Evolutionary conservation across 2,797 vertebrate species (phyloP).

Genomic region (Silurus aristotelis): DNA sequence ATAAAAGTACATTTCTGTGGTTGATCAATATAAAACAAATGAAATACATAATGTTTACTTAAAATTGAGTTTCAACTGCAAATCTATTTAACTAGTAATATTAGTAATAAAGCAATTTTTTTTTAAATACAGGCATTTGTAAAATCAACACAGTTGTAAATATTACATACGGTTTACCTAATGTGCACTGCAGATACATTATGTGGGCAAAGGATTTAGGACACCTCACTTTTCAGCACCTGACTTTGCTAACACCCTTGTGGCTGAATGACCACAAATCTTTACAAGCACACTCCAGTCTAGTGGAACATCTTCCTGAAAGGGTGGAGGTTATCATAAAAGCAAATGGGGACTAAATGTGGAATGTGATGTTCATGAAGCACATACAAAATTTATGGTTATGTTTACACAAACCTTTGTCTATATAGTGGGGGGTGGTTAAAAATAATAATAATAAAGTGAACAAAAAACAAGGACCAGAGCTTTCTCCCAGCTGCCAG

Average conservation of each 20-base stretch:
- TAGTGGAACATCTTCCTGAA: too few relatives aligned
- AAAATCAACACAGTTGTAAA: neutral
- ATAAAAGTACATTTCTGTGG: neutral
- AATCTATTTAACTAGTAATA: neutral
- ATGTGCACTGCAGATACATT: neutral
- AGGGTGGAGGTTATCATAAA: too few relatives aligned
- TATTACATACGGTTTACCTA: neutral
- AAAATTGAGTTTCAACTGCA: neutral
- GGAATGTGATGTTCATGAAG: too few relatives aligned
- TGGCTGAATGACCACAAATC: neutral
- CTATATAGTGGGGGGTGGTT: too few relatives aligned
- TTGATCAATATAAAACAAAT: neutral
- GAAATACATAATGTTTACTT: neutral
- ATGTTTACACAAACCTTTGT: too few relatives aligned
- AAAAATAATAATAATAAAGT: neutral
- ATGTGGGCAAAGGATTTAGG: too few relatives aligned
- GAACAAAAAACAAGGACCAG: neutral
- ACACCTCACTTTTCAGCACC: too few relatives aligned
- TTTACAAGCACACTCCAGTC: too few relatives aligned
- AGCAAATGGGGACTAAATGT: too few relatives aligned
- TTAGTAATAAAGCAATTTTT: neutral
- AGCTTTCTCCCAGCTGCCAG: neutral
- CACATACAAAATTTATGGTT: too few relatives aligned
- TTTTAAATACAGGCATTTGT: neutral
- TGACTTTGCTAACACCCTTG: too few relatives aligned